Evolutionary conservation across 64 coral and sea anemone species (phyloP).

Genomic region (Stichodactyla helianthus): DNA sequence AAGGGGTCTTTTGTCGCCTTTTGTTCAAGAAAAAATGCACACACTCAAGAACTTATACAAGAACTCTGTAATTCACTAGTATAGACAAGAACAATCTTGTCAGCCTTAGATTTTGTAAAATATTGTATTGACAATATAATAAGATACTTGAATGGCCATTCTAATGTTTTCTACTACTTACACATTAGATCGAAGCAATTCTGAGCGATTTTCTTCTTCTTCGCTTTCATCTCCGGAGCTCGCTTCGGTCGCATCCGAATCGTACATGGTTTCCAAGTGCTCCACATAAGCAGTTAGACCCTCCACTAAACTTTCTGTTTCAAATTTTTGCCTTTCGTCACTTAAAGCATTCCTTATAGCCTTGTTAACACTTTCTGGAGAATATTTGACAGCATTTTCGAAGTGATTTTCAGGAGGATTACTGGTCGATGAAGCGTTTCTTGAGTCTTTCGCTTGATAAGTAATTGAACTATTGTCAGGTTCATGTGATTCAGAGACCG

Average conservation of each 20-base stretch:
- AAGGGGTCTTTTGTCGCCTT: neutral
- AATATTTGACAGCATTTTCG: slow-evolving; percentile 37
- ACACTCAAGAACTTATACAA: neutral
- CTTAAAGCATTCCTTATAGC: slow-evolving; percentile 32
- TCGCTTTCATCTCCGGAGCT: slow-evolving; percentile 91
- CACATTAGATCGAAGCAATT: slow-evolving; percentile 64
- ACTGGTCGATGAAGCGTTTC: slow-evolving; percentile 36
- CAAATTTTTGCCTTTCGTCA: slow-evolving; percentile 54
- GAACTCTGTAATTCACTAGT: neutral
- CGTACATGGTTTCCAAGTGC: slow-evolving; percentile 84
- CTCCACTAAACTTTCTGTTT: slow-evolving; percentile 67
- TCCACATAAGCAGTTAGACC: slow-evolving; percentile 69
- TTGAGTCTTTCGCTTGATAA: slow-evolving; percentile 18
- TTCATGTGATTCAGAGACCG: neutral
- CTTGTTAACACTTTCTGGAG: slow-evolving; percentile 34
- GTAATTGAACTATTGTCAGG: slow-evolving; percentile 27
- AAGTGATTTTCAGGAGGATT: slow-evolving; percentile 13
- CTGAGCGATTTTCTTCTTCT: slow-evolving; percentile 64
- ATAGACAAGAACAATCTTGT: neutral
- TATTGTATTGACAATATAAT: neutral
- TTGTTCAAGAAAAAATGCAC: neutral
- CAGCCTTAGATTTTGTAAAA: neutral
- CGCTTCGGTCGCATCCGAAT: slow-evolving; percentile 82
- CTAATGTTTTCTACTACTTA: slow-evolving; percentile 38
- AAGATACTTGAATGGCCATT: neutral